Base-by-base conservation (phyloP, 2,888 invertebrate species). In the Willowsia nigromaculata region DNA sequence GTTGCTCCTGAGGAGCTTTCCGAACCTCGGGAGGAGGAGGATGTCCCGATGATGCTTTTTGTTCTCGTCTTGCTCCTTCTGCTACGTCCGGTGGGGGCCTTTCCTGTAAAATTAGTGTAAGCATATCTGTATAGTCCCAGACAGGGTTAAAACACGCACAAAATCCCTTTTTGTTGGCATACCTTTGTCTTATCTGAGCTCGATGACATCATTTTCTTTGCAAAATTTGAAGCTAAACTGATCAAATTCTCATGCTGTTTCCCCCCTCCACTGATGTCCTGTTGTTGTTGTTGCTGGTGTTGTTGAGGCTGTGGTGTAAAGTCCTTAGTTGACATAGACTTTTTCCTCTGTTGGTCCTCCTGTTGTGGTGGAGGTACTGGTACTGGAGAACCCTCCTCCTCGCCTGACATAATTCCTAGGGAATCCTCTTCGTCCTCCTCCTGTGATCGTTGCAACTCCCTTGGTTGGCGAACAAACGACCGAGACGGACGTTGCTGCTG, bases 141-240 rank as follows among this genome's bases (percentile, higher is more conserved):
- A n/a, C n/a, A n/a, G n/a, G n/a, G n/a, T n/a, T n/a, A n/a, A n/a
- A n/a, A n/a, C n/a, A n/a, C n/a, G n/a, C n/a, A n/a, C n/a, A n/a
- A n/a, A n/a, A n/a, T n/a, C n/a, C 1, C n/a, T 33, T 33, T 33
- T 68, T 33, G 33, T n/a, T n/a, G n/a, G n/a, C n/a, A n/a, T 59
- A 86, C 86, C 86, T 86, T 86, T 18, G 80, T 37, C 25, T 86
- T 86, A 40, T 86, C 86, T 4, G 86, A 86, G 3, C 86, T 50
- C 1, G 85, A 85, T 76, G 76, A 76, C 65, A 86, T 80, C 50
- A 85, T 53, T 56, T 86, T 86, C 53, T 86, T 86, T 33, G 86
- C 86, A 53, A 53, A 86, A 27, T 62, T 65, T 15, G 86, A 86
- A 9, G 86, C 86, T 40, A 86, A 50, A 13, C 65, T 62, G 6